These are phyloP conservation scores for Portunus trituberculatus DNA, from an alignment of 1,140 invertebrate genomes.

Conservation along the genomic window DNA sequence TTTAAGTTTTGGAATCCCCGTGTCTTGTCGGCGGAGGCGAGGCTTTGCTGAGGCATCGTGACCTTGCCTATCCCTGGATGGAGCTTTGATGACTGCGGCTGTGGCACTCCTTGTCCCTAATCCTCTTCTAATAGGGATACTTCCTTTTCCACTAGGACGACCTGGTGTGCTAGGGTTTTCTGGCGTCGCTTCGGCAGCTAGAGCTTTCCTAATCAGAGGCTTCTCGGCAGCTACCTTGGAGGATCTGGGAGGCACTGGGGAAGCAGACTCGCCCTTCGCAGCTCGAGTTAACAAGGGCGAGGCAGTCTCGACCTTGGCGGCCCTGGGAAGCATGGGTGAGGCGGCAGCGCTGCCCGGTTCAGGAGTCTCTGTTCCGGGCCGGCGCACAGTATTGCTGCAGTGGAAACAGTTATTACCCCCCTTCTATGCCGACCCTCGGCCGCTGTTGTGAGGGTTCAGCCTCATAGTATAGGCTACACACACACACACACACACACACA, in stretches of 20 bases:
- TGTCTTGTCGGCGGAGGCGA: neutral
- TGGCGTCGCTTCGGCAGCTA: neutral
- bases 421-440: neutral
- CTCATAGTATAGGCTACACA: neutral
- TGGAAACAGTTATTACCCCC: neutral
- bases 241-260: neutral
- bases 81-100: neutral
- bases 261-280: neutral
- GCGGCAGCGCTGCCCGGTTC: neutral
- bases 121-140: neutral
- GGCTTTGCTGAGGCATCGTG: neutral
- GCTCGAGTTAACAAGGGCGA: neutral
- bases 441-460: neutral
- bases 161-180: too few relatives aligned
- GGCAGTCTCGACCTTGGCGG: neutral
- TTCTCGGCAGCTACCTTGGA: neutral
- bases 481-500: slow-evolving; percentile 20
- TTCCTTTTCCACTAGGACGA: neutral
- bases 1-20: too few relatives aligned
- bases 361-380: neutral
- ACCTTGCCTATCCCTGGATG: neutral
- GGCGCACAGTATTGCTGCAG: neutral
- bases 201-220: neutral
- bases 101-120: slow-evolving; percentile 9
- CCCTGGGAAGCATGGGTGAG: neutral